phyloP scores from a whole-genome alignment of 30 jellyfish, hydroid and myxozoan species.

The Hydractinia symbiolongicarpus region DNA sequence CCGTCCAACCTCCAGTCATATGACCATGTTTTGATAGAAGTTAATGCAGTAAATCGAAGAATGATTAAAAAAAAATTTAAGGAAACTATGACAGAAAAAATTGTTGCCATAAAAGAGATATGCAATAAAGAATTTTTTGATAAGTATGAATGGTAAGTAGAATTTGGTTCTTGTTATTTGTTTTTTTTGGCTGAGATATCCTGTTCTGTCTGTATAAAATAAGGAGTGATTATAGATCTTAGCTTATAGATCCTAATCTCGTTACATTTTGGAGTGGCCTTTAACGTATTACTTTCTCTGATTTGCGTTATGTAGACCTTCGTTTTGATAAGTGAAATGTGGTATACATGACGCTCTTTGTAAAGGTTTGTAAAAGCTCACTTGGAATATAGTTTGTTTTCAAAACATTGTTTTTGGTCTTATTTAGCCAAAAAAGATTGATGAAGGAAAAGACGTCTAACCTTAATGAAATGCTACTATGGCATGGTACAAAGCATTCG shows the following conservation, averaged over 20 bases:
- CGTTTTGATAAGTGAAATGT: too few relatives aligned
- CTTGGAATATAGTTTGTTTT: too few relatives aligned
- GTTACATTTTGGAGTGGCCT: too few relatives aligned
- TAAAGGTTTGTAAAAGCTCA: too few relatives aligned
- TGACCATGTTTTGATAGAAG: neutral
- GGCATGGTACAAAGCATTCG: slow-evolving; percentile 7
- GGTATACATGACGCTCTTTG: too few relatives aligned
- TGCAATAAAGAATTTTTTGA: slow-evolving; percentile 6
- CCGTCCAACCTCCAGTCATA: neutral
- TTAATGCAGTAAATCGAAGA: neutral
- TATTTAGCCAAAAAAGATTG: neutral
- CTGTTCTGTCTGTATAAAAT: too few relatives aligned
- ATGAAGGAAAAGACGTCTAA: neutral
- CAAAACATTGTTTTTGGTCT: neutral
- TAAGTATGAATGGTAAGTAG: neutral
- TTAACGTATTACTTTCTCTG: too few relatives aligned
- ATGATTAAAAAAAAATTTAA: neutral
- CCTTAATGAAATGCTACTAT: neutral
- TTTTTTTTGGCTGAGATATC: too few relatives aligned
- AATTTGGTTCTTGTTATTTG: neutral
- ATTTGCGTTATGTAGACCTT: too few relatives aligned
- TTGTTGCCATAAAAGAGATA: neutral
- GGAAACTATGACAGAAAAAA: neutral
- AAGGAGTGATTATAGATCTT: too few relatives aligned
- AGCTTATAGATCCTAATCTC: too few relatives aligned